phyloP scores from a whole-genome alignment of 2,888 invertebrate genomes.

The Doris montereyensis region DNA sequence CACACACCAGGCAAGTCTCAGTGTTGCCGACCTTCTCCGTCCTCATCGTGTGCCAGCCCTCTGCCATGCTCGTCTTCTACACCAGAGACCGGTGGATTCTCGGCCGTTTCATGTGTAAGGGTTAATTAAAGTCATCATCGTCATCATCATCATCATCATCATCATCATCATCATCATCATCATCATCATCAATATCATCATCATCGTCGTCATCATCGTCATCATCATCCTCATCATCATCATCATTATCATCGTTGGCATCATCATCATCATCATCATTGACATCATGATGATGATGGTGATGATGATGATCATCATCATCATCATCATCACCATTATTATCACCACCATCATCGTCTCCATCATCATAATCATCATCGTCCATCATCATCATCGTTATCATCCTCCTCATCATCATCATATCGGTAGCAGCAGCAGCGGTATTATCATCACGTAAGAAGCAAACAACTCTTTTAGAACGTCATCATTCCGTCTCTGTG shows the following conservation, averaged over 20 bases:
- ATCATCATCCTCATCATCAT: no score
- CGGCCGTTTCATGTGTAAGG: conserved; percentile 94
- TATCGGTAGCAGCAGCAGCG: no score
- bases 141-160: conserved; percentile 90
- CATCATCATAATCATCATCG: no score
- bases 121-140: conserved; percentile 75
- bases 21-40: conserved; percentile 94
- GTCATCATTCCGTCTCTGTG: no score
- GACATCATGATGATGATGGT: conserved; percentile 96
- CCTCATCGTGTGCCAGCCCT: conserved; percentile 91
- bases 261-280: no score
- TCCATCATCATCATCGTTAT: no score
- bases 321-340: conserved; percentile 89
- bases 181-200: conserved; percentile 88
- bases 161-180: conserved; percentile 95
- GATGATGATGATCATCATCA: conserved; percentile 94
- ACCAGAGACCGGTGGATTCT: conserved; percentile 93
- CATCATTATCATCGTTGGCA: no score
- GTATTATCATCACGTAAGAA: no score
- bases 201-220: no score
- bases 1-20: conserved; percentile 76
- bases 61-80: conserved; percentile 92
- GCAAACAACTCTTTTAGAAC: no score
- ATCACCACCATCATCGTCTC: conserved; percentile 90
- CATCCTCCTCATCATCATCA: no score